phyloP scores from a whole-genome alignment of 2,113 vertebrate species.

The Xyliphius kryptos region DNA sequence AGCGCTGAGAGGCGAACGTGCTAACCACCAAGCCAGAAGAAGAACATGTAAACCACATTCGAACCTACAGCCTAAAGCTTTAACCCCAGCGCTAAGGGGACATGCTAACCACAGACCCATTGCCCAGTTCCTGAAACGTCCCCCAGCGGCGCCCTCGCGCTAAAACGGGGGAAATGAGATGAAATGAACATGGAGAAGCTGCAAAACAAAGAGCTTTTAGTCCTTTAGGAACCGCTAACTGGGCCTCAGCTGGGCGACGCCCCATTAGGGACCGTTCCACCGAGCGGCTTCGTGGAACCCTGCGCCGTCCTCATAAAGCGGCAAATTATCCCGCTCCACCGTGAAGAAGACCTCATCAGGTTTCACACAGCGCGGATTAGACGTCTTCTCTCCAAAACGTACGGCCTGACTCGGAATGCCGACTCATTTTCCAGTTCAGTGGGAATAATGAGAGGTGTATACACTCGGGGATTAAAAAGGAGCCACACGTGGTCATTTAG shows the following conservation, averaged over 20 bases:
- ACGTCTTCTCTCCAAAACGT: slow-evolving; percentile 54
- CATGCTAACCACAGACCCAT: no score
- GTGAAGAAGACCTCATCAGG: slow-evolving; percentile 42
- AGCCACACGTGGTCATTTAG: slow-evolving; percentile 40
- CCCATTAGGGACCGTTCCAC: slow-evolving; percentile 43
- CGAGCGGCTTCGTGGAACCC: slow-evolving; percentile 31
- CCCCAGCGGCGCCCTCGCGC: no score
- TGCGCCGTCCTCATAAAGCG: slow-evolving; percentile 40
- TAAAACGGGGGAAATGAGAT: no score
- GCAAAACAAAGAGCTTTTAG: no score
- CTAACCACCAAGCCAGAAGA: no score
- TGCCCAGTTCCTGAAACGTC: no score
- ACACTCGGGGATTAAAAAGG: slow-evolving; percentile 52
- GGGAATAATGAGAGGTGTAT: slow-evolving; percentile 57
- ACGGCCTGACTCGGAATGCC: slow-evolving; percentile 50
- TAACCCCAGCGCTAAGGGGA: no score
- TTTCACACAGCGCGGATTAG: slow-evolving; percentile 51
- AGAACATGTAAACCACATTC: no score
- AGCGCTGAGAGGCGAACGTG: no score
- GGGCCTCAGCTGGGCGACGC: slow-evolving; percentile 39
- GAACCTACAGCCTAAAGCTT: no score
- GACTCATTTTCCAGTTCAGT: slow-evolving; percentile 71
- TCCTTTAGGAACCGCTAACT: background rate
- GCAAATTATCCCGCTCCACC: slow-evolving; percentile 40
- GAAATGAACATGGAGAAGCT: no score